phyloP scores from a whole-genome alignment of 2,113 vertebrate species.

The Albula goreensis region DNA sequence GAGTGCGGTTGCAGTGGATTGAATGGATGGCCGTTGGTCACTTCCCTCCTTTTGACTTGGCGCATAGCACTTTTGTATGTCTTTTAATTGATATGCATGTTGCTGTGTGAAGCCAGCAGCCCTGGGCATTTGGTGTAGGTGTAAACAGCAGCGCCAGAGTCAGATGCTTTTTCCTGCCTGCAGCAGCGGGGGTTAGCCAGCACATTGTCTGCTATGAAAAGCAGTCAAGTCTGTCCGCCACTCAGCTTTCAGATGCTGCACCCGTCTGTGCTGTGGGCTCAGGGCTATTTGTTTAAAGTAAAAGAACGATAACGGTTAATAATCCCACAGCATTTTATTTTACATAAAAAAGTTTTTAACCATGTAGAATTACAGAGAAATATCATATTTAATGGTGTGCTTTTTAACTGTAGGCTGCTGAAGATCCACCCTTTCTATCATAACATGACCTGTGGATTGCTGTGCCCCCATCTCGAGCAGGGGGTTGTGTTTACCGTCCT shows the following conservation, averaged over 20 bases:
- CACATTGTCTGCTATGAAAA: constrained; percentile 20
- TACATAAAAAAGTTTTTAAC: not conserved
- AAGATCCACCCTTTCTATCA: constrained; percentile 5
- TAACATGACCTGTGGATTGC: constrained; percentile 33
- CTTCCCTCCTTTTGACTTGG: not conserved
- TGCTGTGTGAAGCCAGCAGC: not conserved
- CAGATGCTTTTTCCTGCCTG: constrained; percentile 20
- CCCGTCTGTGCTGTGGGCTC: no score
- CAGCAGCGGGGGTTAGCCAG: constrained; percentile 19
- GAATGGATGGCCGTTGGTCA: constrained; percentile 23
- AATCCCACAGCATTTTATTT: not conserved
- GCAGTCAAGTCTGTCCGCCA: not conserved
- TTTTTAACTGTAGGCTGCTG: not conserved
- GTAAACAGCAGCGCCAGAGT: constrained; percentile 23
- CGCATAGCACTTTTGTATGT: not conserved
- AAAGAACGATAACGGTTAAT: not conserved
- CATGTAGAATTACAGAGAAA: not conserved
- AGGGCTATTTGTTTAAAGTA: not conserved
- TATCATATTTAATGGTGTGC: not conserved
- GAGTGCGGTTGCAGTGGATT: not conserved
- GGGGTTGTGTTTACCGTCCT: not conserved
- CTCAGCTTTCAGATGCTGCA: not conserved
- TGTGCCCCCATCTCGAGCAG: constrained; percentile 9
- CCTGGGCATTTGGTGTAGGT: constrained; percentile 19
- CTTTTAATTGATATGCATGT: not conserved